phyloP scores from a whole-genome alignment of 2,113 vertebrate species.

The Poeciliopsis occidentalis region DNA sequence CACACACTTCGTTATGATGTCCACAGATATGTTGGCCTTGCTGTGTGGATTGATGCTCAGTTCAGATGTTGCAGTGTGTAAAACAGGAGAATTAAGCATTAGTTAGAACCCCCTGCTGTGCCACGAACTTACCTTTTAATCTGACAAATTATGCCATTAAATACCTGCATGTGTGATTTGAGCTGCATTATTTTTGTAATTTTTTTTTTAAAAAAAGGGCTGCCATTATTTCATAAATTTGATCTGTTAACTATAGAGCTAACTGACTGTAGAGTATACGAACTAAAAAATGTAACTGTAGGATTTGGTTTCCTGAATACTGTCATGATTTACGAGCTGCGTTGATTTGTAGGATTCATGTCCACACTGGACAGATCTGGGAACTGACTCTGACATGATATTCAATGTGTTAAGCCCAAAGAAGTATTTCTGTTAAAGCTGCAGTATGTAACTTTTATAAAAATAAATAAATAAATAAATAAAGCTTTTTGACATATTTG shows the following conservation, averaged over 20 bases:
- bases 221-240: conserved; percentile 8
- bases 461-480: no score
- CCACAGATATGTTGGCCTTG: no score
- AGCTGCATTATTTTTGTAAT: no score
- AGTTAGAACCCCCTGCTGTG: no score
- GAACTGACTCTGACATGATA: background rate
- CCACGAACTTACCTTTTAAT: no score
- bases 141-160: no score
- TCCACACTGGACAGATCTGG: background rate
- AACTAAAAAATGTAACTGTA: conserved; percentile 7
- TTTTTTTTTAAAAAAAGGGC: background rate
- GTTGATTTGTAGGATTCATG: background rate
- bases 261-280: conserved; percentile 4
- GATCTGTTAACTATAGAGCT: background rate
- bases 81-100: no score
- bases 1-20: background rate
- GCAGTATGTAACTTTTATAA: no score
- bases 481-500: no score
- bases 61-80: no score
- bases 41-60: no score
- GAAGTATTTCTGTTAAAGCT: background rate
- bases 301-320: background rate
- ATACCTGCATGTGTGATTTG: no score
- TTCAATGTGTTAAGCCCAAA: background rate
- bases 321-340: background rate